These are phyloP conservation scores for Parauchenoglanis punctatus DNA, from an alignment of 2,797 vertebrate genomes.

Conservation along the genomic window DNA sequence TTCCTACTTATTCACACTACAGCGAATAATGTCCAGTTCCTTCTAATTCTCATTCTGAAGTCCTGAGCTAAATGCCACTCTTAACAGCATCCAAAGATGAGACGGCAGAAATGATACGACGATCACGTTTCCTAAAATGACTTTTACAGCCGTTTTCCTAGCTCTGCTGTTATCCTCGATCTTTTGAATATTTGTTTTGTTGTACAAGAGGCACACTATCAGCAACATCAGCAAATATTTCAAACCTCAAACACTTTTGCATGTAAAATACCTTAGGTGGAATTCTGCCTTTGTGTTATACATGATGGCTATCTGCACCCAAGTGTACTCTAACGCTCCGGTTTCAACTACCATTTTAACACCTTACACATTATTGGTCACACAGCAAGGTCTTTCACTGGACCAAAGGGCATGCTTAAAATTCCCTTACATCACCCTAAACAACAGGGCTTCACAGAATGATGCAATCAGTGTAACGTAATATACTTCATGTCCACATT, in stretches of 20 bases:
- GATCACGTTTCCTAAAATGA: background rate
- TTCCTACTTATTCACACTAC: background rate
- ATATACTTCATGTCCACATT: conserved; percentile 9
- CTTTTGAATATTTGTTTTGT: background rate
- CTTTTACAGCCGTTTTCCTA: too few relatives aligned
- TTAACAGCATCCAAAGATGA: background rate
- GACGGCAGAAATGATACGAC: background rate
- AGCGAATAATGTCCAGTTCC: background rate
- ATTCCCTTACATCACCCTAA: conserved; percentile 29
- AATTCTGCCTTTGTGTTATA: background rate
- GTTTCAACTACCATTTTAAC: conserved; percentile 28
- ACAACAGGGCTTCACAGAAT: conserved; percentile 20
- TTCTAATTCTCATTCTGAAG: background rate
- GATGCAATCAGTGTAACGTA: conserved; percentile 17
- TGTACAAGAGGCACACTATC: background rate
- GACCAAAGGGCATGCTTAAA: conserved; percentile 18
- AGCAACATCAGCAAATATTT: background rate
- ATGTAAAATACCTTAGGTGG: background rate
- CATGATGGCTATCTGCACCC: conserved; percentile 9
- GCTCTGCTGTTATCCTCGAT: too few relatives aligned
- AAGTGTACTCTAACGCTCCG: conserved; percentile 21
- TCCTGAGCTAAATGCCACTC: background rate
- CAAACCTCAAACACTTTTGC: background rate
- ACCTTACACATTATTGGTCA: background rate
- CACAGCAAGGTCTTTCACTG: background rate